Evolutionary conservation across 2,888 invertebrate species (phyloP).

Genomic region (Tolmerus cingulatus): DNA sequence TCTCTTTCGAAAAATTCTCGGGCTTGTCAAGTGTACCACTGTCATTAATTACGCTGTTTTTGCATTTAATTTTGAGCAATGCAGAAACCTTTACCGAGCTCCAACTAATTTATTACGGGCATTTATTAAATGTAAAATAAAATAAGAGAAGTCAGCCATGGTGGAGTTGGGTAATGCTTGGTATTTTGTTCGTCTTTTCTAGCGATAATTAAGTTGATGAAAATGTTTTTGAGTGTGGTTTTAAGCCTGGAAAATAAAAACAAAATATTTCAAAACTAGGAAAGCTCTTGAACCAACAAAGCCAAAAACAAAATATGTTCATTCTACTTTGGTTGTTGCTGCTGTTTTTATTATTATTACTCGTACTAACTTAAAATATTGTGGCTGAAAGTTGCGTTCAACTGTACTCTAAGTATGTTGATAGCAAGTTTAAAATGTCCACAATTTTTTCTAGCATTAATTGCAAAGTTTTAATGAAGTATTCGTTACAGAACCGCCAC

Average conservation of each 20-base stretch:
- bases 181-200: not conserved
- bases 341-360: not conserved
- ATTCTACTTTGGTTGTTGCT: not conserved
- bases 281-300: not conserved
- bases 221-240: not conserved
- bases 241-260: not conserved
- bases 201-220: not conserved
- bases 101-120: not conserved
- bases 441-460: not conserved
- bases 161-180: not conserved
- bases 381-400: not conserved
- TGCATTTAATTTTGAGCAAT: not conserved
- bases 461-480: slow-evolving; percentile 12
- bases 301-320: not conserved
- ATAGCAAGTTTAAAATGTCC: not conserved
- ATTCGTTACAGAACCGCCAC: not conserved
- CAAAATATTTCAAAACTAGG: not conserved
- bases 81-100: not conserved
- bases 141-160: not conserved
- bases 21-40: not conserved
- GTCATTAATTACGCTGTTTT: not conserved
- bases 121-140: not conserved
- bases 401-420: not conserved
- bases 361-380: not conserved
- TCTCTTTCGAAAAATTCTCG: not conserved